Evolutionary conservation across 2,888 invertebrate species (phyloP).

Genomic region (Bimastos eiseni): DNA sequence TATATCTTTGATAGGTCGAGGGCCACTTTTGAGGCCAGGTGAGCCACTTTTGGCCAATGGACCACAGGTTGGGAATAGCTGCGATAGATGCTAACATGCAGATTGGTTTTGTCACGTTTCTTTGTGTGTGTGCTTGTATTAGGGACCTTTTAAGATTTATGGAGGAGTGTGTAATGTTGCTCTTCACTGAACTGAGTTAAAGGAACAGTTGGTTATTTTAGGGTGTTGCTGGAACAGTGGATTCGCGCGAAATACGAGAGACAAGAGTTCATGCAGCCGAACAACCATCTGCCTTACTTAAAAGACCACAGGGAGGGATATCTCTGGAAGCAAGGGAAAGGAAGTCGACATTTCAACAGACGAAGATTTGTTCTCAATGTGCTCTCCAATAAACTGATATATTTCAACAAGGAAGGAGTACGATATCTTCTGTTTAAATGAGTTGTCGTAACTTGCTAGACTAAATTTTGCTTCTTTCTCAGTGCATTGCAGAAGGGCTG

Average conservation of each 20-base stretch:
- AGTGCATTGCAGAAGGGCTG: too few relatives aligned
- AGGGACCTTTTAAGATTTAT: too few relatives aligned
- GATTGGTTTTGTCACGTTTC: too few relatives aligned
- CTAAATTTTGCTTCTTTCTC: not conserved
- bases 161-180: too few relatives aligned
- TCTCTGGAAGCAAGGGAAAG: constrained; percentile 85
- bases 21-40: too few relatives aligned
- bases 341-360: constrained; percentile 80
- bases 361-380: constrained; percentile 81
- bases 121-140: too few relatives aligned
- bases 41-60: too few relatives aligned
- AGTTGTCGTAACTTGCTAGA: not conserved
- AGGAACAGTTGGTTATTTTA: constrained; percentile 57
- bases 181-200: not conserved
- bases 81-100: too few relatives aligned
- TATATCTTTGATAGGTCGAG: too few relatives aligned
- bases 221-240: constrained; percentile 86
- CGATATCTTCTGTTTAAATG: not conserved
- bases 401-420: constrained; percentile 64
- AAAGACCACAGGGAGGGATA: constrained; percentile 75
- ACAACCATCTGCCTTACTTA: constrained; percentile 73
- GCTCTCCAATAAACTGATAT: constrained; percentile 77
- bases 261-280: constrained; percentile 81
- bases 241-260: constrained; percentile 86
- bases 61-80: too few relatives aligned